These are phyloP conservation scores for Heliconius himera DNA, from an alignment of 1,140 invertebrate genomes.

Conservation along the genomic window DNA sequence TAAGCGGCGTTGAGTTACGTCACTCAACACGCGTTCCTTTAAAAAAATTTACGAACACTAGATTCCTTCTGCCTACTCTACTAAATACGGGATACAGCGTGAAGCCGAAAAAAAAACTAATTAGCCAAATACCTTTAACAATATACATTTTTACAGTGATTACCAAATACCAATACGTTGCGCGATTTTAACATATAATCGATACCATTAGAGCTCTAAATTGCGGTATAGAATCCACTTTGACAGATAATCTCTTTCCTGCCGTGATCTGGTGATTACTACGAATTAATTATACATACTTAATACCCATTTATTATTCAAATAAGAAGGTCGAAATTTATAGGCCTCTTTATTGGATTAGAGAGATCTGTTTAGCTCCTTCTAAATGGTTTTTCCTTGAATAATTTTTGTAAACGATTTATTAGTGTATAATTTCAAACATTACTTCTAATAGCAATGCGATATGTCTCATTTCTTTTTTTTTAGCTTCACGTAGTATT, in stretches of 20 bases:
- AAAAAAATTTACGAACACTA: background rate
- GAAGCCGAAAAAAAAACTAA: background rate
- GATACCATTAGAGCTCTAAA: conserved; percentile 36
- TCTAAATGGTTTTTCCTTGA: background rate
- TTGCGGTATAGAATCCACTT: conserved; percentile 44
- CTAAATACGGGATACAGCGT: background rate
- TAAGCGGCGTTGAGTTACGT: no score
- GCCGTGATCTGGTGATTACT: conserved; percentile 49
- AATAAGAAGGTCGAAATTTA: conserved; percentile 41
- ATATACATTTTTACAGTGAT: background rate
- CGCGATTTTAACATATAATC: conserved; percentile 43
- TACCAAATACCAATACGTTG: background rate
- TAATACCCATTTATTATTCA: conserved; percentile 50
- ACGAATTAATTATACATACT: conserved; percentile 56
- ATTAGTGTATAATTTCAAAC: background rate
- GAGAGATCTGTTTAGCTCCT: conserved; percentile 16
- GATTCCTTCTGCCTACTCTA: background rate
- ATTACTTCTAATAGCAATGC: no score
- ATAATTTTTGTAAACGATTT: background rate
- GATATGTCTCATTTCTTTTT: no score
- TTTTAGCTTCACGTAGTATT: no score
- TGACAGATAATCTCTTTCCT: conserved; percentile 44
- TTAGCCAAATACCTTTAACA: background rate
- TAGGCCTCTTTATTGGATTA: conserved; percentile 30
- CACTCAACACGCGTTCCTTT: no score